These are phyloP conservation scores for Hassar affinis DNA, from an alignment of 2,113 vertebrate genomes.

Conservation along the genomic window DNA sequence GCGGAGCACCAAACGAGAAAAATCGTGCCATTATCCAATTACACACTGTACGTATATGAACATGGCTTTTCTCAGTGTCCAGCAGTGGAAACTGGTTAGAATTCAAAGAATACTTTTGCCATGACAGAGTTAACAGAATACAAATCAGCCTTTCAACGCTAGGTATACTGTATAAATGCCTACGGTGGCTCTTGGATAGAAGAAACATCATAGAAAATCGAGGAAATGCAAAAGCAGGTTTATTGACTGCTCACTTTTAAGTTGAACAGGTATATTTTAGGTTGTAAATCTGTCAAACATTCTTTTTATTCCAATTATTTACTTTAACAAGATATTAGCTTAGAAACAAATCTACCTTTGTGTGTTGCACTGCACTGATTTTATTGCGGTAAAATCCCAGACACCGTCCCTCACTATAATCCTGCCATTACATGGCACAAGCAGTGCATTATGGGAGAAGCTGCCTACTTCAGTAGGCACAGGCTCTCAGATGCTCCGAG, in stretches of 20 bases:
- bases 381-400: not conserved
- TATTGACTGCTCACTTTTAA: not conserved
- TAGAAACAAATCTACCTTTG: not conserved
- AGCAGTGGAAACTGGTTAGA: not conserved
- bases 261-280: not conserved
- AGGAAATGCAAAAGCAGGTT: not conserved
- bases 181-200: too few relatives aligned
- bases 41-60: not conserved
- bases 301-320: not conserved
- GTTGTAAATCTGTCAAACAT: not conserved
- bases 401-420: constrained; percentile 1
- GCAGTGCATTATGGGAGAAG: not conserved
- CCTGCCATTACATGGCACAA: not conserved
- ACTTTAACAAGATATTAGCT: not conserved
- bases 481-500: not conserved
- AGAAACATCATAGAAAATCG: not conserved
- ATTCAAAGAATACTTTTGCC: not conserved
- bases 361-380: not conserved
- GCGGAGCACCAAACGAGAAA: too few relatives aligned
- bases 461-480: not conserved
- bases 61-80: not conserved
- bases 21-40: not conserved
- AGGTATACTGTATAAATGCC: too few relatives aligned
- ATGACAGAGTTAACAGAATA: constrained; percentile 14
- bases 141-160: constrained; percentile 17